These are phyloP conservation scores for Sinhomidia bicolor DNA, from an alignment of 2,888 invertebrate species.

Conservation along the genomic window DNA sequence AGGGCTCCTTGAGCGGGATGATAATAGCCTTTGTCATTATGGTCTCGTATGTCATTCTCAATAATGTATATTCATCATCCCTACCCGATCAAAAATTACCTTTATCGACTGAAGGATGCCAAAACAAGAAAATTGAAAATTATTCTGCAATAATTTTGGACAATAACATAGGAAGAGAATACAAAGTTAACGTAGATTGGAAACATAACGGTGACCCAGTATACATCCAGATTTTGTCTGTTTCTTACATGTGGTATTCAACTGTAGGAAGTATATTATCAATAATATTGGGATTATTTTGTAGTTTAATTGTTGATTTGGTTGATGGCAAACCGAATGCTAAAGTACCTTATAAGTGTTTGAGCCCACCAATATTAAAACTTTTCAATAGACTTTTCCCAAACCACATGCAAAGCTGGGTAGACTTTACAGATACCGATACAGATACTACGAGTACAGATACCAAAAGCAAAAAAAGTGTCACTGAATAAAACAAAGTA, in stretches of 20 bases:
- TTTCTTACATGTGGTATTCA: constrained; percentile 82
- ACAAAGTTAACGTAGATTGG: constrained; percentile 64
- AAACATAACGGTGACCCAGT: constrained; percentile 70
- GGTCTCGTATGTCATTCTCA: constrained; percentile 81
- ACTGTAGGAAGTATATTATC: constrained; percentile 80
- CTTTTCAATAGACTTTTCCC: constrained; percentile 60
- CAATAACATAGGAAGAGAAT: neutral
- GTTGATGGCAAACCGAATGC: neutral
- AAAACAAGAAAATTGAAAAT: neutral
- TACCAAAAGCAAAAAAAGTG: neutral
- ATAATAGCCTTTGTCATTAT: constrained; percentile 80
- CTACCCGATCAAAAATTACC: constrained; percentile 75
- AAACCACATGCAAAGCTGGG: constrained; percentile 65
- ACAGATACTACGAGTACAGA: neutral
- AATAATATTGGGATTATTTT: constrained; percentile 80
- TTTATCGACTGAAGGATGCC: constrained; percentile 63
- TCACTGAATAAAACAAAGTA: neutral
- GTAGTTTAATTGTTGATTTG: constrained; percentile 50
- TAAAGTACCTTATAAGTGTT: constrained; percentile 53
- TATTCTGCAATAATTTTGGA: neutral
- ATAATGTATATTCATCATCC: constrained; percentile 79
- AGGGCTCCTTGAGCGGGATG: constrained; percentile 81
- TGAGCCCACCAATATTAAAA: constrained; percentile 74
- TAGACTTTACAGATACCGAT: constrained; percentile 34
- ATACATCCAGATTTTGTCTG: constrained; percentile 64